phyloP scores from a whole-genome alignment of 2,797 vertebrate species.

The Phataginus tricuspis region DNA sequence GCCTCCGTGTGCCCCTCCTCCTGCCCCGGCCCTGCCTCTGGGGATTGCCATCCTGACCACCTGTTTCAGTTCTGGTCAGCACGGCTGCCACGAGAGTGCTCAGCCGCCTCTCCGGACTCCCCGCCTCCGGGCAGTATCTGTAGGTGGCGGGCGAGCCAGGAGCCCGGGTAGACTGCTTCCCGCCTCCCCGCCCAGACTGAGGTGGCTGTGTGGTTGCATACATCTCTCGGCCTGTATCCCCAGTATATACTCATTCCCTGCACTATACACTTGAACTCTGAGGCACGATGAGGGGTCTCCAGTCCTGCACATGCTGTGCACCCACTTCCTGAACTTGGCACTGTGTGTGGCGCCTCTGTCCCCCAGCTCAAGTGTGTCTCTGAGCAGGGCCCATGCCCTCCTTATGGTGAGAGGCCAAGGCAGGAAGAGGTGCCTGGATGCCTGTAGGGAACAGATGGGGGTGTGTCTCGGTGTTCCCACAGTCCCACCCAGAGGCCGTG shows the following conservation, averaged over 20 bases:
- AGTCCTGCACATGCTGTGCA: too few species aligned
- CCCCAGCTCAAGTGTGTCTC: not conserved
- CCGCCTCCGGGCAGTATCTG: not conserved
- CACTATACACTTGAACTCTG: not conserved
- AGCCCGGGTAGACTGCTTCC: too few species aligned
- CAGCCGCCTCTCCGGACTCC: not conserved
- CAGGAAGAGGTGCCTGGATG: not conserved
- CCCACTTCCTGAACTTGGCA: not conserved
- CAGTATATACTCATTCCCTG: too few species aligned
- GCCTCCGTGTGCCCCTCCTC: not conserved
- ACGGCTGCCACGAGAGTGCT: not conserved
- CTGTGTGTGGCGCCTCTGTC: too few species aligned
- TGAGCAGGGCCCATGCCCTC: not conserved
- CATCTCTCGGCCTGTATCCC: not conserved
- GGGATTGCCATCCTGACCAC: not conserved
- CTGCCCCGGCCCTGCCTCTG: too few species aligned
- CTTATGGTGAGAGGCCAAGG: not conserved
- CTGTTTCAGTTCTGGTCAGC: not conserved
- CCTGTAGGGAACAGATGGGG: not conserved
- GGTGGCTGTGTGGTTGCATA: too few species aligned
- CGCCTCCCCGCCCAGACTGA: not conserved
- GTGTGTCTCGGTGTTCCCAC: fast-evolving
- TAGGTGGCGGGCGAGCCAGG: not conserved
- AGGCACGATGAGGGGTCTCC: not conserved
- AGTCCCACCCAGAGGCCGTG: not conserved